Evolutionary conservation across 2,113 vertebrate genomes (phyloP), one percentile per base, ranked within the genome.

Genomic region (Bungarus multicinctus): DNA sequence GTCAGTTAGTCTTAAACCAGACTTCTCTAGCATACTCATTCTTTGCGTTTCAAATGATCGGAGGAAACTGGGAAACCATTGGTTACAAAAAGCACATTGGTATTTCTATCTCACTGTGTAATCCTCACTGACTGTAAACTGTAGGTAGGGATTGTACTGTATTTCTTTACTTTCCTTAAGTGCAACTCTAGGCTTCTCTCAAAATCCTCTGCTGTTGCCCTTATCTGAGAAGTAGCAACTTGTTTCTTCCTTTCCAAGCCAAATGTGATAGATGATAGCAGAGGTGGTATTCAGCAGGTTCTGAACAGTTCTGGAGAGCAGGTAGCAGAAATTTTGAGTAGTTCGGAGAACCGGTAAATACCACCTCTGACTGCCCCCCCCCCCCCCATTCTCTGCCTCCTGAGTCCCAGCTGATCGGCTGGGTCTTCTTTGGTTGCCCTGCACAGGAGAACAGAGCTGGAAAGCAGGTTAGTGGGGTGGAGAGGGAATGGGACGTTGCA

Each of bases 261-360:
- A 95, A 94, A 92, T 85, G 45, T 14, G 34, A 93, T 0, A 0
- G 18, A 91, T 45, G 69, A 95, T 93, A 92, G 4, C n/a, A n/a
- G n/a, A n/a, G n/a, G n/a, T n/a, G n/a, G n/a, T n/a, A n/a, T n/a
- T n/a, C n/a, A n/a, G n/a, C n/a, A n/a, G n/a, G n/a, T n/a, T n/a
- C n/a, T n/a, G n/a, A n/a, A n/a, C n/a, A n/a, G n/a, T n/a, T n/a
- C n/a, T n/a, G n/a, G n/a, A n/a, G n/a, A n/a, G n/a, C n/a, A n/a
- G n/a, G n/a, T n/a, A n/a, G n/a, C n/a, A n/a, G n/a, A n/a, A n/a
- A n/a, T n/a, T n/a, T n/a, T n/a, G n/a, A n/a, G n/a, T n/a, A n/a
- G n/a, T n/a, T n/a, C n/a, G n/a, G n/a, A n/a, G n/a, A n/a, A n/a
- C n/a, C n/a, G n/a, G n/a, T n/a, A n/a, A n/a, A n/a, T n/a, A n/a